Evolutionary conservation across 2,888 invertebrate species (phyloP).

Genomic region (Parapristionchus giblindavisi): DNA sequence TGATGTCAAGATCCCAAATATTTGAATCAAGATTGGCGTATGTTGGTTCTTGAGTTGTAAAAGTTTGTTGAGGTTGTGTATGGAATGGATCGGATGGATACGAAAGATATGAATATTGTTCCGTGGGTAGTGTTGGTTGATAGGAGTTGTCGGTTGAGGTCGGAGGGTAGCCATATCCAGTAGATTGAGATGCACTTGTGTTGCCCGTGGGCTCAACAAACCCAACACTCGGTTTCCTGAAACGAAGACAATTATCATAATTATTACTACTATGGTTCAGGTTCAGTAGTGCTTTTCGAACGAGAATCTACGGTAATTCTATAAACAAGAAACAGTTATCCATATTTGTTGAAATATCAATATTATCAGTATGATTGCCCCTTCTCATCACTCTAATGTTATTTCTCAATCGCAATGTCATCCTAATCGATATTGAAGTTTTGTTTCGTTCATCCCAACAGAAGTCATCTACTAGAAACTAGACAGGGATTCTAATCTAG

Average conservation of each 20-base stretch:
- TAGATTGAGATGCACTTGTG: conserved; percentile 27
- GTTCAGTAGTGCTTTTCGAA: too few relatives aligned
- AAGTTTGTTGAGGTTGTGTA: not conserved
- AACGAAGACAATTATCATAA: conserved; percentile 28
- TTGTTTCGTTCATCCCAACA: too few relatives aligned
- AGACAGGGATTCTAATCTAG: too few relatives aligned
- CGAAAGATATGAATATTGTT: not conserved
- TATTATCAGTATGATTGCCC: too few relatives aligned
- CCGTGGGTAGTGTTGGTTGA: not conserved
- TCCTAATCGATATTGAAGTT: too few relatives aligned
- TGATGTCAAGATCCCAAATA: conserved; percentile 6
- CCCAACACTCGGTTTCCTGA: conserved; percentile 64
- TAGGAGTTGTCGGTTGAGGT: not conserved
- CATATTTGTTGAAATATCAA: too few relatives aligned
- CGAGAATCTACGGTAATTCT: too few relatives aligned
- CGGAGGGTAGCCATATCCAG: not conserved
- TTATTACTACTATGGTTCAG: too few relatives aligned
- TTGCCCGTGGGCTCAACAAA: conserved; percentile 64
- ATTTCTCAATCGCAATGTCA: too few relatives aligned
- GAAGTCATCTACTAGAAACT: too few relatives aligned
- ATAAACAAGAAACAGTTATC: too few relatives aligned
- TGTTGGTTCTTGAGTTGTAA: not conserved
- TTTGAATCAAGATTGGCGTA: not conserved
- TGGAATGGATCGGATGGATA: conserved; percentile 14
- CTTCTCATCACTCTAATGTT: too few relatives aligned